Conservation (phyloP, 2,888 invertebrate genomes). For the Himalopsyche anomala region DNA sequence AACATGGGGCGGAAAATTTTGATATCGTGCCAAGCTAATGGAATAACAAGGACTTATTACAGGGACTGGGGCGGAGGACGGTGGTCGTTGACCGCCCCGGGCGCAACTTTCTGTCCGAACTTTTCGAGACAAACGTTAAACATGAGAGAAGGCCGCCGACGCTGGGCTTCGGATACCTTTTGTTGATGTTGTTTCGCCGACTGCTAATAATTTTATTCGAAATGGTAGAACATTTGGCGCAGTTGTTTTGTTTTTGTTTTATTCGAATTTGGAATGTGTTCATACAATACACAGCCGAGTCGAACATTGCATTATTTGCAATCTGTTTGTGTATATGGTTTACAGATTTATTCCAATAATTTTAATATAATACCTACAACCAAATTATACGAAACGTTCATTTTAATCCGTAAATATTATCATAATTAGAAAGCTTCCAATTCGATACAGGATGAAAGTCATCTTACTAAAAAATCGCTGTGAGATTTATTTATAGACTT, state of each 20-base stretch:
- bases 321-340: too few relatives aligned
- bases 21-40: slow-evolving; percentile 65
- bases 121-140: slow-evolving; percentile 57
- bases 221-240: slow-evolving; percentile 15
- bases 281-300: not conserved
- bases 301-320: too few relatives aligned
- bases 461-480: too few relatives aligned
- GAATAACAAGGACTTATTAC: slow-evolving; percentile 65
- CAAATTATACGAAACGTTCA: too few relatives aligned
- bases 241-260: slow-evolving; percentile 34
- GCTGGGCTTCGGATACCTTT: slow-evolving; percentile 53
- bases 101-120: slow-evolving; percentile 35
- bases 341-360: too few relatives aligned
- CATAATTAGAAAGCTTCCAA: too few relatives aligned
- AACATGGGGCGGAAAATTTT: slow-evolving; percentile 56
- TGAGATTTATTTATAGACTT: too few relatives aligned
- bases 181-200: slow-evolving; percentile 40
- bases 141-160: slow-evolving; percentile 46
- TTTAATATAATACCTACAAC: too few relatives aligned
- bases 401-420: too few relatives aligned
- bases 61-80: not conserved
- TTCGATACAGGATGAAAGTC: too few relatives aligned
- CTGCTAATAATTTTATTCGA: slow-evolving; percentile 21
- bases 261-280: slow-evolving; percentile 8
- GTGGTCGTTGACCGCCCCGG: slow-evolving; percentile 27